Evolutionary conservation across 1,140 invertebrate species (phyloP).

Genomic region (Wiebesia pumilae): DNA sequence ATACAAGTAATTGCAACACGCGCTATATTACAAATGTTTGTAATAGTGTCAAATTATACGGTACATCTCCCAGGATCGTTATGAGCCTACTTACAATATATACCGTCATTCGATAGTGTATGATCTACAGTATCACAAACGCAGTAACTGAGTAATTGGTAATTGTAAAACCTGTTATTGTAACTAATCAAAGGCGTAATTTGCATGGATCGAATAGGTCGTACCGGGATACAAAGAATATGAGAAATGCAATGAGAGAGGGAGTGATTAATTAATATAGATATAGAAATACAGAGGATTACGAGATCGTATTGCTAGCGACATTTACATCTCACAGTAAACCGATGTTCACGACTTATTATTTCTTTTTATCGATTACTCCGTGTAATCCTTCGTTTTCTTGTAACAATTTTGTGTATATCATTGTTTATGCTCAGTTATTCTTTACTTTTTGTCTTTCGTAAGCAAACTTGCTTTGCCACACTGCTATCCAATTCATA

Average conservation of each 20-base stretch:
- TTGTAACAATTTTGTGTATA: background rate
- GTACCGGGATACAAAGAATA: background rate
- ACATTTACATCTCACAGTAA: conserved; percentile 38
- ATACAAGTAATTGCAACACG: conserved; percentile 18
- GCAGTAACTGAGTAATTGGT: background rate
- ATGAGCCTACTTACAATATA: background rate
- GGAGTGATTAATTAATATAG: too few relatives aligned
- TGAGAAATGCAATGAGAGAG: background rate
- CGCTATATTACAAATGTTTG: conserved; percentile 19
- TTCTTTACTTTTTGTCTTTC: background rate
- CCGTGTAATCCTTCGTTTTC: background rate
- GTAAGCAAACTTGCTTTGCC: background rate
- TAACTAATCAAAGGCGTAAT: conserved; percentile 49
- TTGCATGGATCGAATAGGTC: conserved; percentile 1
- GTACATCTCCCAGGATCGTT: background rate
- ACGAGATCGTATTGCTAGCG: conserved; percentile 2
- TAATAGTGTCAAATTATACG: conserved; percentile 45
- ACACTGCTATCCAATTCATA: background rate
- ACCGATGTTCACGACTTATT: conserved; percentile 32
- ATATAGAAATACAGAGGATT: background rate
- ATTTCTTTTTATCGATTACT: background rate
- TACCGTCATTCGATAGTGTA: background rate
- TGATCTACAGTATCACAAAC: background rate
- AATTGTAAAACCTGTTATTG: conserved; percentile 41
- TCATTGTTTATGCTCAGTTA: background rate